Evolutionary conservation across 2,113 vertebrate species (phyloP).

Genomic region (Ivindomyrus marchei): DNA sequence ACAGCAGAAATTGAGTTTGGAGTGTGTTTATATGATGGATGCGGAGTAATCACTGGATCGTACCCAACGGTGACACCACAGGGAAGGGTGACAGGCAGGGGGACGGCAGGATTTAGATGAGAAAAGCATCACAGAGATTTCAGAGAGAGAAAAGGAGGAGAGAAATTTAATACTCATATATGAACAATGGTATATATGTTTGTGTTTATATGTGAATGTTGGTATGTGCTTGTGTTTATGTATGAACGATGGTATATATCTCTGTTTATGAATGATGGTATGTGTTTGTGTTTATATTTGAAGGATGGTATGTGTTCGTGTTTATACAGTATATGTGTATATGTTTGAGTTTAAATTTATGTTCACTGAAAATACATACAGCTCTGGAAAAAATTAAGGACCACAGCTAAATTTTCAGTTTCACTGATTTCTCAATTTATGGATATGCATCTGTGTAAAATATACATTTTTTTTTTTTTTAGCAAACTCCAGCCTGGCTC

Average conservation of each 20-base stretch:
- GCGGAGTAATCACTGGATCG: constrained; percentile 15
- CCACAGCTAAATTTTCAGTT: neutral
- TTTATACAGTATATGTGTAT: neutral
- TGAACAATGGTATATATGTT: neutral
- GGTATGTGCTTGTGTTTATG: neutral
- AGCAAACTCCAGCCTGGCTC: too few species aligned
- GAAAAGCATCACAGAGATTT: neutral
- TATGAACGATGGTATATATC: neutral
- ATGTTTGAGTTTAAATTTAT: neutral
- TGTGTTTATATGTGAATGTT: neutral
- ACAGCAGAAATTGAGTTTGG: constrained; percentile 21
- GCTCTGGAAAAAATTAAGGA: neutral
- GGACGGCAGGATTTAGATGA: neutral
- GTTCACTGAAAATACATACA: neutral
- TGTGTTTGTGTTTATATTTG: neutral
- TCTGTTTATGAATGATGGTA: neutral
- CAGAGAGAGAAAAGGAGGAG: neutral
- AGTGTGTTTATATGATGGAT: constrained; percentile 18
- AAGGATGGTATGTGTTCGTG: neutral
- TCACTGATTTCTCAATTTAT: too few species aligned
- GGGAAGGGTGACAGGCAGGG: neutral
- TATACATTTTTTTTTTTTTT: too few species aligned
- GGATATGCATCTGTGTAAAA: too few species aligned
- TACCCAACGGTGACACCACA: constrained; percentile 1
- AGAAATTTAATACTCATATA: neutral